Evolutionary conservation across 2,113 vertebrate species (phyloP).

Genomic region (Paedocypris sp.): DNA sequence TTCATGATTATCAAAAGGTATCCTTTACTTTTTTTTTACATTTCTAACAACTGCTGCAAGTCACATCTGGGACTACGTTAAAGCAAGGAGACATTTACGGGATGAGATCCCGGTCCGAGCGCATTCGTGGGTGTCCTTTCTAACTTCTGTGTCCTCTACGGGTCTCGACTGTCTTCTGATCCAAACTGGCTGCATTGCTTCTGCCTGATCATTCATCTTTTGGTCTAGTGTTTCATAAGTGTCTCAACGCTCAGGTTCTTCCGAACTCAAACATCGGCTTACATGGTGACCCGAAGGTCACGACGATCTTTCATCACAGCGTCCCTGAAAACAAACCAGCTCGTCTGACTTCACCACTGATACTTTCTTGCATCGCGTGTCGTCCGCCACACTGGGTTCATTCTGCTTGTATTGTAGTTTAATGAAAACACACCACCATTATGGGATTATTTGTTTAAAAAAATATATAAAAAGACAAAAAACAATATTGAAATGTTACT

Average conservation of each 20-base stretch:
- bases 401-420: neutral
- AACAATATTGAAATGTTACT: conserved; percentile 19
- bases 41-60: conserved; percentile 12
- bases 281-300: conserved; percentile 1
- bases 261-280: conserved; percentile 22
- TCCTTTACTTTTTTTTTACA: neutral
- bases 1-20: conserved; percentile 7
- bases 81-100: neutral
- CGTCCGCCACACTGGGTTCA: neutral
- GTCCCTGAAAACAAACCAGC: neutral
- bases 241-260: conserved; percentile 37
- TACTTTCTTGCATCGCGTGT: neutral
- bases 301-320: neutral
- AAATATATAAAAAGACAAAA: neutral
- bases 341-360: neutral
- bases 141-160: conserved; percentile 25
- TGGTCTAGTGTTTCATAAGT: conserved; percentile 19
- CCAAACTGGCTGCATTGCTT: conserved; percentile 18
- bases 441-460: conserved; percentile 7
- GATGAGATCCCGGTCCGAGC: conserved; percentile 4
- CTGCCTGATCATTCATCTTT: neutral
- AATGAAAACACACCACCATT: neutral
- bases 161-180: conserved; percentile 15
- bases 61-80: conserved; percentile 13
- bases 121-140: conserved; percentile 19